Evolutionary conservation across 64 coral and sea anemone species (phyloP).

Genomic region (Dendrophyllia cribrosa): DNA sequence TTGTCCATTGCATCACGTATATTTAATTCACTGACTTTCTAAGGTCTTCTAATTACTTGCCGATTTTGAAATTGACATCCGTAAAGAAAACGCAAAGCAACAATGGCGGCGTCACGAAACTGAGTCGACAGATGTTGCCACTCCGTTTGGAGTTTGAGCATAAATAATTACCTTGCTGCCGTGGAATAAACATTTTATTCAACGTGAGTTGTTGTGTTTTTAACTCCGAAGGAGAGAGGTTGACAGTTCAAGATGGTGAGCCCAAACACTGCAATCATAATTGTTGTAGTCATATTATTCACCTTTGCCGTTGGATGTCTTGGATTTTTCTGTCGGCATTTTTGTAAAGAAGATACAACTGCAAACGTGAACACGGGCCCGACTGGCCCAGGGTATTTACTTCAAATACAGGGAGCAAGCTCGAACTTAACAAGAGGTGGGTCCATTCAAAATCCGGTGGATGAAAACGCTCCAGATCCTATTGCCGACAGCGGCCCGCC

Average conservation of each 20-base stretch:
- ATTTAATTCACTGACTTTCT: no score
- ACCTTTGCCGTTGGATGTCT: neutral
- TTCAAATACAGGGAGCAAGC: neutral
- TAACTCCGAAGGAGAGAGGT: neutral
- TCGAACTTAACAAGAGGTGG: neutral
- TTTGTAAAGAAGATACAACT: neutral
- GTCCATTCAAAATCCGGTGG: neutral
- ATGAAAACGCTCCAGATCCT: neutral
- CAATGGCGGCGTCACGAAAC: neutral
- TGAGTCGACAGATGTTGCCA: no score
- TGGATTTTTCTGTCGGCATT: neutral
- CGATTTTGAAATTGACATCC: no score
- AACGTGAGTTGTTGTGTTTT: no score
- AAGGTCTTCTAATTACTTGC: neutral
- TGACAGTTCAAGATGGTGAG: neutral
- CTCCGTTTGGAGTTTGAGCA: no score
- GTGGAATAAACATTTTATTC: no score
- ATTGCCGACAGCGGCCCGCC: constrained; percentile 38
- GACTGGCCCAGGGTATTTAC: neutral
- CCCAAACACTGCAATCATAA: neutral
- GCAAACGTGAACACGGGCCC: neutral
- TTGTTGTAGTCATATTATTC: neutral
- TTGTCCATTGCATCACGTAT: no score
- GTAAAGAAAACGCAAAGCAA: neutral
- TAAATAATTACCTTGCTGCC: no score